These are phyloP conservation scores for Xiphophorus couchianus DNA, from an alignment of 2,113 vertebrate species.

Conservation along the genomic window DNA sequence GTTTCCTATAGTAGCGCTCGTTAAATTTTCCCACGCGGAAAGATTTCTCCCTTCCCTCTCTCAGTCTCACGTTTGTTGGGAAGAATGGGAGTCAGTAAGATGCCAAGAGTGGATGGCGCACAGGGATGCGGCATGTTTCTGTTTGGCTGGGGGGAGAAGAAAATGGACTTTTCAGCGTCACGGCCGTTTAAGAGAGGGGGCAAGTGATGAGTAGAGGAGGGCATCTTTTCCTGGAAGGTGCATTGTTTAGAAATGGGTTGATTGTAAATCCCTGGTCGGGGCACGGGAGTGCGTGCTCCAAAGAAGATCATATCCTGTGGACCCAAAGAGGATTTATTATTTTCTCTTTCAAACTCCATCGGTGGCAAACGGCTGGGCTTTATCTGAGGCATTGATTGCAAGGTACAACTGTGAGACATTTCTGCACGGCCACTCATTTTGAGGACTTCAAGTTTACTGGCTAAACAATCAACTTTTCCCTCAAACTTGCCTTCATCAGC, in stretches of 20 bases:
- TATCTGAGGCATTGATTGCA: not conserved
- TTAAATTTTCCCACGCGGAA: slow-evolving; percentile 57
- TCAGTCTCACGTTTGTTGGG: slow-evolving; percentile 24
- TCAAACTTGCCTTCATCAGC: slow-evolving; percentile 16
- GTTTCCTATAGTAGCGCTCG: slow-evolving; percentile 77
- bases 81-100: slow-evolving; percentile 67
- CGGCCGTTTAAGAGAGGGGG: slow-evolving; percentile 38
- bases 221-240: slow-evolving; percentile 3
- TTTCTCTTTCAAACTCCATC: slow-evolving; percentile 74
- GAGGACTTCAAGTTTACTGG: slow-evolving; percentile 15
- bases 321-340: slow-evolving; percentile 5
- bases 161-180: slow-evolving; percentile 12
- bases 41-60: not conserved
- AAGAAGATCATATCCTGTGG: slow-evolving; percentile 40
- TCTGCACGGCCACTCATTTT: slow-evolving; percentile 1
- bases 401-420: not conserved
- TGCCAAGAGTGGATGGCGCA: slow-evolving; percentile 35
- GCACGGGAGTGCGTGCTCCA: slow-evolving; percentile 37
- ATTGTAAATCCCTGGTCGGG: slow-evolving; percentile 18
- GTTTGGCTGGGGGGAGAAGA: slow-evolving; percentile 42
- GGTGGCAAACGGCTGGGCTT: slow-evolving; percentile 48
- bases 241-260: not conserved
- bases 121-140: slow-evolving; percentile 24
- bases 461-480: slow-evolving; percentile 24
- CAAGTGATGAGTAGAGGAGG: slow-evolving; percentile 12